Percentiles rank a stretch among this genome's conserved stretches.
These are phyloP conservation scores for Cylas formicarius DNA, from an alignment of 1,140 invertebrate species.

Conservation along the genomic window DNA sequence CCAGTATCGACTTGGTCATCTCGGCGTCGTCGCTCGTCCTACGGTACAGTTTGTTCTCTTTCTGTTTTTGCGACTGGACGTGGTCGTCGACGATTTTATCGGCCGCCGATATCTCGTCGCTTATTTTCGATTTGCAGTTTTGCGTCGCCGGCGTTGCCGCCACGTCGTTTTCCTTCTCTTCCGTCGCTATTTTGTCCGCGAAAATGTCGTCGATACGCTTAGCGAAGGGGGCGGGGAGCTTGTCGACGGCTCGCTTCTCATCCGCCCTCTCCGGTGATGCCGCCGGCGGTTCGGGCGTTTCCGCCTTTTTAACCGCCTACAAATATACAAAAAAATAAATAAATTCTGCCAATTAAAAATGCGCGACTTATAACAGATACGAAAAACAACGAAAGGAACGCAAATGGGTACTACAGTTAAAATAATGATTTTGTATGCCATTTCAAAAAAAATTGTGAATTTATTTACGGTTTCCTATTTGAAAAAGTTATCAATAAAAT, in stretches of 20 bases:
- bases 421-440: too few relatives aligned
- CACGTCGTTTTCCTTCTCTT: slow-evolving; percentile 25
- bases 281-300: too few relatives aligned
- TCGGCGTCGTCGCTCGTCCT: neutral
- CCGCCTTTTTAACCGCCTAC: too few relatives aligned
- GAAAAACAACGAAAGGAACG: too few relatives aligned
- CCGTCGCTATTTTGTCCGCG: slow-evolving; percentile 23
- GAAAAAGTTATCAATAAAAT: too few relatives aligned
- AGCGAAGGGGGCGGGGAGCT: slow-evolving; percentile 22
- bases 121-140: slow-evolving; percentile 16
- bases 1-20: slow-evolving; percentile 8
- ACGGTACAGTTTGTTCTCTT: too few relatives aligned
- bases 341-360: too few relatives aligned
- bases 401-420: too few relatives aligned
- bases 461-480: too few relatives aligned
- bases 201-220: slow-evolving; percentile 32
- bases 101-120: slow-evolving; percentile 20
- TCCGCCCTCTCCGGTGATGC: slow-evolving; percentile 10
- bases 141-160: slow-evolving; percentile 7
- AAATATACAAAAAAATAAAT: too few relatives aligned
- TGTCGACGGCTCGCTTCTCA: slow-evolving; percentile 19
- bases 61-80: slow-evolving; percentile 17
- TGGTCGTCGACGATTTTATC: slow-evolving; percentile 27
- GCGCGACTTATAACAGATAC: too few relatives aligned
- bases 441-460: too few relatives aligned